Conservation (phyloP, 2,888 invertebrate species). For the Cordilura impudica region DNA sequence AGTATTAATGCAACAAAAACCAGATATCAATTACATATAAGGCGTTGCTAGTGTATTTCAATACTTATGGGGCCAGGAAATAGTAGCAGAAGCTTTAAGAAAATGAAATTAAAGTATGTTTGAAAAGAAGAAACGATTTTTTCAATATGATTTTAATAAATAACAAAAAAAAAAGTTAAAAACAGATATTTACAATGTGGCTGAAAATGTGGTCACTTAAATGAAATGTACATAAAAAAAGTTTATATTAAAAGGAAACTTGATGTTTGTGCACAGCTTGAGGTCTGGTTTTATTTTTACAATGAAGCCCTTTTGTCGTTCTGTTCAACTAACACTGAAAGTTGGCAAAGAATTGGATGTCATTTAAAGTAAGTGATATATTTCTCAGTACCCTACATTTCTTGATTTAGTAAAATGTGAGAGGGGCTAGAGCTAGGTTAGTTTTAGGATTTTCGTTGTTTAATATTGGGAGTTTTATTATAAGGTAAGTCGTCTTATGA, state of each 20-base stretch:
- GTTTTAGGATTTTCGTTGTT: no score
- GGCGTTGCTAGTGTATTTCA: constrained; percentile 51
- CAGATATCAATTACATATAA: constrained; percentile 60
- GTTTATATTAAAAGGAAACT: constrained; percentile 41
- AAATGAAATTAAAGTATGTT: constrained; percentile 24
- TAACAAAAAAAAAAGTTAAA: constrained; percentile 1
- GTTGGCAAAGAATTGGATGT: constrained; percentile 22
- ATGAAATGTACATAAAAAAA: not conserved
- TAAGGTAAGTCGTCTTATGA: no score
- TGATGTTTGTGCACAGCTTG: constrained; percentile 55
- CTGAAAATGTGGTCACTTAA: constrained; percentile 42
- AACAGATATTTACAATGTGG: constrained; percentile 31
- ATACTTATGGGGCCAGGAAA: constrained; percentile 30
- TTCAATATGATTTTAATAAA: not conserved
- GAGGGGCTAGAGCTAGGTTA: no score
- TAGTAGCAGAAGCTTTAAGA: constrained; percentile 22
- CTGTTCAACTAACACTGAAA: not conserved
- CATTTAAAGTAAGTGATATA: constrained; percentile 28
- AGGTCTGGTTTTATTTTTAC: constrained; percentile 22
- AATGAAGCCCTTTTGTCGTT: constrained; percentile 32
- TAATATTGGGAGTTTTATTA: no score
- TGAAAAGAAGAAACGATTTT: not conserved
- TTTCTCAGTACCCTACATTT: not conserved
- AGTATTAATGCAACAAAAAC: constrained; percentile 25
- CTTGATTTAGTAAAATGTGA: no score